A percentile compares a stretch with the other conserved stretches of the same genome.
phyloP scores from a whole-genome alignment of 2,888 invertebrate genomes.

The Sylvicola fuscatus region DNA sequence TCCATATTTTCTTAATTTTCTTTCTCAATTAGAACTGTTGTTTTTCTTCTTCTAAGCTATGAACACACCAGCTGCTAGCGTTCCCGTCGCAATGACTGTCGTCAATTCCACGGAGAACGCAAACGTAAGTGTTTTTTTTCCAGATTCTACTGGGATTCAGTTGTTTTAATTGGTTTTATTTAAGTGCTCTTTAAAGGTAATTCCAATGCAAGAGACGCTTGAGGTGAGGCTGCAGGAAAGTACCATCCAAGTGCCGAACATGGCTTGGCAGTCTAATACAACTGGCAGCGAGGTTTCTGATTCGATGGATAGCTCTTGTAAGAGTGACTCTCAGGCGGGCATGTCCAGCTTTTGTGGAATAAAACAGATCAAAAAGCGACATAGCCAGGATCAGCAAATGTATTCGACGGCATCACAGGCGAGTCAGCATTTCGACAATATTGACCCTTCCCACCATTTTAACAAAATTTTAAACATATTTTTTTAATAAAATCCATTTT shows the following conservation, averaged over 20 bases:
- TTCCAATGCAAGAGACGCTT: constrained; percentile 36
- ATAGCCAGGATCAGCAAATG: constrained; percentile 5
- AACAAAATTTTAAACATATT: not conserved
- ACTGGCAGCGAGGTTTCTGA: too few relatives aligned
- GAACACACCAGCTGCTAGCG: constrained; percentile 13
- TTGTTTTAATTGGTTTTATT: not conserved
- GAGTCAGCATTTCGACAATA: constrained; percentile 3
- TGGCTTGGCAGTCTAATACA: too few relatives aligned
- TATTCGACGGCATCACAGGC: constrained; percentile 7
- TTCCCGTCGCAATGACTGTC: constrained; percentile 15
- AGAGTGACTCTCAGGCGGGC: too few relatives aligned
- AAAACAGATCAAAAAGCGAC: constrained; percentile 1
- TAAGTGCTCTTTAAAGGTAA: constrained; percentile 12
- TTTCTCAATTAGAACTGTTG: not conserved
- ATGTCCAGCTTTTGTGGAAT: too few relatives aligned
- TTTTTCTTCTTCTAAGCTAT: constrained; percentile 11
- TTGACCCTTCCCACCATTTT: not conserved
- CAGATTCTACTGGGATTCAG: not conserved
- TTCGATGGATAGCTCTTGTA: too few relatives aligned
- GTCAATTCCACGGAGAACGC: constrained; percentile 17
- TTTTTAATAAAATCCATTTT: too few relatives aligned
- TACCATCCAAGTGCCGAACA: constrained; percentile 21
- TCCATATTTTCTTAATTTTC: not conserved
- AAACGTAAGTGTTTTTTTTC: constrained; percentile 13
- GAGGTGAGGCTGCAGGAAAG: constrained; percentile 32